These are phyloP conservation scores for Ectemnius continuus DNA, from an alignment of 2,888 invertebrate species.

Conservation along the genomic window DNA sequence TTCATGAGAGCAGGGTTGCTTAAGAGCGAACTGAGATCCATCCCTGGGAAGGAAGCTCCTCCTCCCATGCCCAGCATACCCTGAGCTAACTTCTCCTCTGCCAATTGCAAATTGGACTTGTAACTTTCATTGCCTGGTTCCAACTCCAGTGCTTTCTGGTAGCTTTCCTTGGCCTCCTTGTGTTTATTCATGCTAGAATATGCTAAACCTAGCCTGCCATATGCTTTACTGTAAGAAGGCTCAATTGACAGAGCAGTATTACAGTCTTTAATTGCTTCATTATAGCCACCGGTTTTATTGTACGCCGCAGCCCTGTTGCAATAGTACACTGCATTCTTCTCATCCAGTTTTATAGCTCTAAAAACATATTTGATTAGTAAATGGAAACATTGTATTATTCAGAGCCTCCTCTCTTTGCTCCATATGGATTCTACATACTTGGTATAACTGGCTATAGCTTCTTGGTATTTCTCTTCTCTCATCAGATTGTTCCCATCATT, in stretches of 20 bases:
- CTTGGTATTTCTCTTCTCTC: slow-evolving; percentile 88
- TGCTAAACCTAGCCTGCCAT: slow-evolving; percentile 93
- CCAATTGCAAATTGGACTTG: slow-evolving; percentile 89
- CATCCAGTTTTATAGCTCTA: slow-evolving; percentile 92
- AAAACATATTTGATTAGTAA: slow-evolving; percentile 55
- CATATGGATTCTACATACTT: slow-evolving; percentile 74
- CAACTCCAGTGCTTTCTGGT: slow-evolving; percentile 91
- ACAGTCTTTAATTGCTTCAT: slow-evolving; percentile 93
- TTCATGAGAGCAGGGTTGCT: slow-evolving; percentile 90
- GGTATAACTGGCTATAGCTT: slow-evolving; percentile 91
- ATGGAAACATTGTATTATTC: no score
- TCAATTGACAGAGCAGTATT: slow-evolving; percentile 92
- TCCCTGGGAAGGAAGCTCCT: slow-evolving; percentile 55
- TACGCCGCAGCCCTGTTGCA: slow-evolving; percentile 98
- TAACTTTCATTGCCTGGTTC: slow-evolving; percentile 97
- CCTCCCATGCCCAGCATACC: slow-evolving; percentile 58
- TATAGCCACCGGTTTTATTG: slow-evolving; percentile 91
- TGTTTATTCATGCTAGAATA: slow-evolving; percentile 90
- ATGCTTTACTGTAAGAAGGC: slow-evolving; percentile 96
- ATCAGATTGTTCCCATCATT: slow-evolving; percentile 93
- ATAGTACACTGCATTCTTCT: slow-evolving; percentile 95
- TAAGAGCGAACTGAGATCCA: slow-evolving; percentile 84
- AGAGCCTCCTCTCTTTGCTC: no score
- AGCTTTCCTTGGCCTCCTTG: slow-evolving; percentile 91
- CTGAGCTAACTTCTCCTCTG: slow-evolving; percentile 83